These are phyloP conservation scores for Crenuchus spilurus DNA, from an alignment of 2,797 vertebrate species.

Conservation along the genomic window DNA sequence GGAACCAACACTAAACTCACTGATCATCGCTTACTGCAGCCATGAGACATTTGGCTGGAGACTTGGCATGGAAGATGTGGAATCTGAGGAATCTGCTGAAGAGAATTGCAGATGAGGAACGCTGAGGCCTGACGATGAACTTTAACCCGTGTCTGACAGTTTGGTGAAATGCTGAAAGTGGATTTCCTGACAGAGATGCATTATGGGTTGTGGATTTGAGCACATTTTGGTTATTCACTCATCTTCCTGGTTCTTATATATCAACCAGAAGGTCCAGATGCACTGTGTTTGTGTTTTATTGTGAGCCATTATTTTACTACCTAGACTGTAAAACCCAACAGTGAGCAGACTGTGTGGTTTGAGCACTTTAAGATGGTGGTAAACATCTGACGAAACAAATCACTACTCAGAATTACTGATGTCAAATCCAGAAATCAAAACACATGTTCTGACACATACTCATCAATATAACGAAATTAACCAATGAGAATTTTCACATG, in stretches of 20 bases:
- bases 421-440: neutral
- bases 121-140: neutral
- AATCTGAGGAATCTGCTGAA: neutral
- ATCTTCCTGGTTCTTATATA: neutral
- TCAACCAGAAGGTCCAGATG: neutral
- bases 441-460: too few species aligned
- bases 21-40: neutral
- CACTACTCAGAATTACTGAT: neutral
- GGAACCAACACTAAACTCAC: neutral
- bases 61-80: neutral
- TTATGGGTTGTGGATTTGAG: neutral
- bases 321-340: neutral
- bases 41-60: neutral
- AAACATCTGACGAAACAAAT: neutral
- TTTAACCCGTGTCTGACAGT: constrained; percentile 10
- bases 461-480: too few species aligned
- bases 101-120: neutral
- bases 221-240: neutral
- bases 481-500: too few species aligned
- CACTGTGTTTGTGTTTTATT: neutral
- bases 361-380: neutral
- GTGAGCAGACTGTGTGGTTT: neutral
- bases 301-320: neutral
- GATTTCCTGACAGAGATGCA: neutral
- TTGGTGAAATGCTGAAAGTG: neutral